Evolutionary conservation across 2,113 vertebrate species (phyloP).

Genomic region (Rynchops niger): DNA sequence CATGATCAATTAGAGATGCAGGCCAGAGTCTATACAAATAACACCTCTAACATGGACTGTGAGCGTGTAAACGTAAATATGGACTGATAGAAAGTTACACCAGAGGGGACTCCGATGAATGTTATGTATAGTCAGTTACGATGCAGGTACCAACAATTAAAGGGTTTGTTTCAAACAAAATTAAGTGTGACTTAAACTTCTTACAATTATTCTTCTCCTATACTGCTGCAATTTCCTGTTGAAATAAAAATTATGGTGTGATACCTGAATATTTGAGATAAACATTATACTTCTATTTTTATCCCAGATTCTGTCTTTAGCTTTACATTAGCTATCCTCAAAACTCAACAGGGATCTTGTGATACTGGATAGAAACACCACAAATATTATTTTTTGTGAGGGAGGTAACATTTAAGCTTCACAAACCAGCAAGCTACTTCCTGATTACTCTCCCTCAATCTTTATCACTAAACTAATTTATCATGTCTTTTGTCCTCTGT

Average conservation of each 20-base stretch:
- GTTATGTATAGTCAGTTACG: neutral
- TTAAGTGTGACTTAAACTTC: neutral
- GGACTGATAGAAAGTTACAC: neutral
- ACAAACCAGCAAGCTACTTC: slow-evolving; percentile 21
- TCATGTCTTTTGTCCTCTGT: neutral
- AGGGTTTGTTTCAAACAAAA: slow-evolving; percentile 26
- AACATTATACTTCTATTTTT: neutral
- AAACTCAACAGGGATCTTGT: neutral
- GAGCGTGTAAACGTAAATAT: neutral
- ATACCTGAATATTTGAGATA: slow-evolving; percentile 27
- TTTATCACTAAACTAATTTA: neutral
- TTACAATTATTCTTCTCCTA: slow-evolving; percentile 39
- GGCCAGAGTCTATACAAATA: neutral
- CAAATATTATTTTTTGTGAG: neutral
- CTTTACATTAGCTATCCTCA: neutral
- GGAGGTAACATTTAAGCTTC: neutral
- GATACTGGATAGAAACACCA: neutral
- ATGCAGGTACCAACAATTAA: neutral
- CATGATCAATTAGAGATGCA: neutral
- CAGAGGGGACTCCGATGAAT: neutral
- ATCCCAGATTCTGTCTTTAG: neutral
- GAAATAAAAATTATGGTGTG: slow-evolving; percentile 57
- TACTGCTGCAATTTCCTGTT: slow-evolving; percentile 23
- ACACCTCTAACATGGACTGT: neutral
- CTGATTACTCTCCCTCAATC: neutral